Evolutionary conservation across 2,888 invertebrate species (phyloP).

Genomic region (Drosophila mercatorum): DNA sequence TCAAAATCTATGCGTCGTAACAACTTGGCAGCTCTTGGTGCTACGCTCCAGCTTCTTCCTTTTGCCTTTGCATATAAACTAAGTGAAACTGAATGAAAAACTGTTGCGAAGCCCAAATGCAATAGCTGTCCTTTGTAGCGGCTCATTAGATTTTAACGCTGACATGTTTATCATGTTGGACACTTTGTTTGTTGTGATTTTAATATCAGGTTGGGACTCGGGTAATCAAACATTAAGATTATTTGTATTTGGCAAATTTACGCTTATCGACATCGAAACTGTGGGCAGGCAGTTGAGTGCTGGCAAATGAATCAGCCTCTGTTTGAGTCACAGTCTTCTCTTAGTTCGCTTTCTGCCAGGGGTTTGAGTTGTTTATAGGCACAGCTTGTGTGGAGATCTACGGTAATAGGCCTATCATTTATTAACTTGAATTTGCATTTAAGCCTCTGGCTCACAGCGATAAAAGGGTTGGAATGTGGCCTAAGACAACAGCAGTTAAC

Average conservation of each 20-base stretch:
- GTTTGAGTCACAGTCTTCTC: background rate
- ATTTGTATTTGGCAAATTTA: conserved; percentile 77
- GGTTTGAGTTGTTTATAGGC: conserved; percentile 63
- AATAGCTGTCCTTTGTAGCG: conserved; percentile 1
- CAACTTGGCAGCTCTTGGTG: conserved; percentile 60
- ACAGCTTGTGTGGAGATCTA: conserved; percentile 55
- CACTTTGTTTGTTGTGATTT: conserved; percentile 60
- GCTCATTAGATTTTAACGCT: conserved; percentile 34
- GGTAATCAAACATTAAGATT: conserved; percentile 45
- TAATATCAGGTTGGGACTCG: conserved; percentile 57
- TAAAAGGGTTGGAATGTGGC: conserved; percentile 27
- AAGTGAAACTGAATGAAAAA: conserved; percentile 1
- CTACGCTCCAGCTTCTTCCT: background rate
- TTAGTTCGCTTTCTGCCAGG: conserved; percentile 22
- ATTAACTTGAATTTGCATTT: conserved; percentile 71
- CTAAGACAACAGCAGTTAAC: conserved; percentile 61
- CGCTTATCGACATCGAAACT: conserved; percentile 63
- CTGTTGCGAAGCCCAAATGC: background rate
- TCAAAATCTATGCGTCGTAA: conserved; percentile 58
- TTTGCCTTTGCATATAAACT: conserved; percentile 31
- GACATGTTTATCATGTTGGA: conserved; percentile 58
- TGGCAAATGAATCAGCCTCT: conserved; percentile 47
- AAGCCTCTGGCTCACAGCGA: conserved; percentile 44
- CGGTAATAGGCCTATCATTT: conserved; percentile 71
- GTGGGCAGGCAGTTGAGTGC: background rate